Conservation (phyloP, 2,113 vertebrate species). For the Electrona antarctica region DNA sequence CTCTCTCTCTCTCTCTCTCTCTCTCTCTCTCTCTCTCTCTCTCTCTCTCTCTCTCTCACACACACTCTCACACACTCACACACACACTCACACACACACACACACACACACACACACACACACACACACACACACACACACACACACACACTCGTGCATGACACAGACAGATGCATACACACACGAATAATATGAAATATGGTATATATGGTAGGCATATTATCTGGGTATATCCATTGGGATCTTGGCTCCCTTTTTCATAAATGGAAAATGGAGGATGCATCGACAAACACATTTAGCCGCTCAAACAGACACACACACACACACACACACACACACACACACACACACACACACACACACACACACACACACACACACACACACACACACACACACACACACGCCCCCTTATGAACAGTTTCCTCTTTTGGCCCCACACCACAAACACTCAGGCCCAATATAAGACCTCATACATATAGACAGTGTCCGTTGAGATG, state of each 20-base stretch:
- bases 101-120: slow-evolving; percentile 15
- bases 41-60: too few species aligned
- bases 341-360: neutral
- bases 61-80: too few species aligned
- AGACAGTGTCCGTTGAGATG: slow-evolving; percentile 1
- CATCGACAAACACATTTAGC: slow-evolving; percentile 10
- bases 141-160: slow-evolving; percentile 7
- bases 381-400: neutral
- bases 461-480: slow-evolving; percentile 8
- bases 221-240: slow-evolving; percentile 12
- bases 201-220: neutral
- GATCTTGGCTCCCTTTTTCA: slow-evolving; percentile 3
- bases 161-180: neutral
- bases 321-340: neutral
- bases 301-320: neutral
- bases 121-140: slow-evolving; percentile 20
- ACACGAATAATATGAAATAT: neutral
- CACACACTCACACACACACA: neutral
- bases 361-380: slow-evolving; percentile 3
- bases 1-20: too few species aligned
- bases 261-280: neutral
- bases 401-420: slow-evolving; percentile 1
- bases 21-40: too few species aligned
- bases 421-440: neutral
- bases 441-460: neutral